These are phyloP conservation scores for Ianthella basta DNA, from an alignment of 37 sponge, comb jelly and placozoan species.

Conservation along the genomic window DNA sequence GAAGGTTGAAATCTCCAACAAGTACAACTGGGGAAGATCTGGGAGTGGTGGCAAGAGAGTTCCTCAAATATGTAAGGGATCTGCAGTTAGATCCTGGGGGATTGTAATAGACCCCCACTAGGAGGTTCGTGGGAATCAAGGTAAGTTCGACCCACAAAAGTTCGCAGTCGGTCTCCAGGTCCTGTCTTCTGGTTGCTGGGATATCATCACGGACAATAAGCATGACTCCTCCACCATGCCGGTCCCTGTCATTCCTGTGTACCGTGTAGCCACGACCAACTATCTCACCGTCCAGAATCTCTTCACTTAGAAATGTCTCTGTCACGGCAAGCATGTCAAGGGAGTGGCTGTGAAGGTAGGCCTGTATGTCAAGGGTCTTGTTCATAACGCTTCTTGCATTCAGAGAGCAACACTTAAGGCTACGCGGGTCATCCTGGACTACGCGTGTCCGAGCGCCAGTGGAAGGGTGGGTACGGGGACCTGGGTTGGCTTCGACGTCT, in stretches of 20 bases:
- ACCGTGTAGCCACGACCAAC: neutral
- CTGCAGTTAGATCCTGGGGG: neutral
- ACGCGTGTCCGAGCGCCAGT: neutral
- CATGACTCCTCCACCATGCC: constrained; percentile 44
- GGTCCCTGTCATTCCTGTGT: constrained; percentile 4
- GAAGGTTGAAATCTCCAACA: constrained; percentile 1
- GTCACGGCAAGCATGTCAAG: neutral
- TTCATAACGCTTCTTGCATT: constrained; percentile 6
- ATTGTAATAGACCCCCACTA: constrained; percentile 4
- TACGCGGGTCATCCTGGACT: neutral
- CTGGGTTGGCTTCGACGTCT: neutral
- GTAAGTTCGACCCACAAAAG: constrained; percentile 11
- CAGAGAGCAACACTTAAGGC: neutral
- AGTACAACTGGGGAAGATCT: neutral
- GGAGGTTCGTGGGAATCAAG: neutral
- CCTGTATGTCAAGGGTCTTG: constrained; percentile 12
- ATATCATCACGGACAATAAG: constrained; percentile 7
- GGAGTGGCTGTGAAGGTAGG: neutral
- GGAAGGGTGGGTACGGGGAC: neutral
- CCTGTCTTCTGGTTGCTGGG: constrained; percentile 25
- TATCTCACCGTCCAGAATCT: constrained; percentile 1
- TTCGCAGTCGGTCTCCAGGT: constrained; percentile 26
- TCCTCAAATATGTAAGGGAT: neutral
- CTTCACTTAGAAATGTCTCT: constrained; percentile 15
- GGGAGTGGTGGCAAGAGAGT: neutral